These are phyloP conservation scores for Olivierus martensii DNA, from an alignment of 1,140 invertebrate genomes.

Conservation along the genomic window DNA sequence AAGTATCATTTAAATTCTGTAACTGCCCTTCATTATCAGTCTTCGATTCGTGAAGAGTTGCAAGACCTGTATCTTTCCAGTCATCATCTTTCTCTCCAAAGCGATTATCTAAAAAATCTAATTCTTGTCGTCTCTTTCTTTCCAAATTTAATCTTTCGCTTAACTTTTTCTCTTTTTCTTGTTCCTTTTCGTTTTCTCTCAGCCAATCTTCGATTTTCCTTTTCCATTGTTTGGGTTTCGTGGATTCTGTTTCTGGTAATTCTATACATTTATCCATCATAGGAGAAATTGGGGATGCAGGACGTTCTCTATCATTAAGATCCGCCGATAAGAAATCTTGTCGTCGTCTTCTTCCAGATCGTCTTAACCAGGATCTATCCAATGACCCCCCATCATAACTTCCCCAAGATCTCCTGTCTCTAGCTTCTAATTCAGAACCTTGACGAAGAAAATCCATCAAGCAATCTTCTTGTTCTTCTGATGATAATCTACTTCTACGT, in stretches of 20 bases:
- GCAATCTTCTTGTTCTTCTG: conserved; percentile 69
- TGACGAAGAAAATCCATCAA: conserved; percentile 66
- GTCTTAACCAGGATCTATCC: conserved; percentile 72
- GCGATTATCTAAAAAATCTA: neutral
- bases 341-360: conserved; percentile 48
- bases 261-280: neutral
- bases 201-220: conserved; percentile 14
- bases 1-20: no score
- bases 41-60: no score
- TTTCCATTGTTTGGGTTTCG: conserved; percentile 2
- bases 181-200: conserved; percentile 9
- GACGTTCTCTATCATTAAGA: conserved; percentile 50
- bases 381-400: conserved; percentile 40
- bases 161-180: conserved; percentile 2
- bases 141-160: conserved; percentile 1
- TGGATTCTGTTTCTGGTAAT: neutral
- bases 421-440: conserved; percentile 44
- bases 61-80: no score
- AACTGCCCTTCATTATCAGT: no score
- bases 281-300: conserved; percentile 42
- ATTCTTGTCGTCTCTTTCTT: conserved; percentile 1
- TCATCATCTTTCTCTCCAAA: no score
- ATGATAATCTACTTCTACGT: conserved; percentile 58
- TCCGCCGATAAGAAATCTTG: conserved; percentile 53
- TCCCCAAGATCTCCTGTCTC: conserved; percentile 71